Conservation (phyloP, 2,797 vertebrate genomes). For the Chrysolophus pictus region DNA sequence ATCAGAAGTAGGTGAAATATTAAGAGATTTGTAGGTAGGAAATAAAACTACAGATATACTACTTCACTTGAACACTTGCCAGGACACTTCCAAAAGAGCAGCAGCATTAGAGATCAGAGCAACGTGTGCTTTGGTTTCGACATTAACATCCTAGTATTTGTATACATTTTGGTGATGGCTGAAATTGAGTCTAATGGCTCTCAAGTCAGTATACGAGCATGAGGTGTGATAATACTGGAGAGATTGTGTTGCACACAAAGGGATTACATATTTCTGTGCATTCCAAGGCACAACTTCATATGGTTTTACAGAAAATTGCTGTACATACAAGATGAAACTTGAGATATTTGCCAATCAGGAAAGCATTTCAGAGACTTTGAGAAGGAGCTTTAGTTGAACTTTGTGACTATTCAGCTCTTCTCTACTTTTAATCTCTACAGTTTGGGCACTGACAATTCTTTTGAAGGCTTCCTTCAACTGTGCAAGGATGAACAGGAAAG, state of each 20-base stretch:
- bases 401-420: neutral
- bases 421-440: neutral
- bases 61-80: neutral
- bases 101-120: neutral
- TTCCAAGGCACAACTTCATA: neutral
- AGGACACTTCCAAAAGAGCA: neutral
- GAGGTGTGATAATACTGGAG: neutral
- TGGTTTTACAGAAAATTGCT: neutral
- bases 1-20: neutral
- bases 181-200: neutral
- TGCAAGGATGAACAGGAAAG: neutral
- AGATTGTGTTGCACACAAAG: neutral
- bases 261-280: neutral
- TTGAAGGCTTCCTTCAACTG: neutral
- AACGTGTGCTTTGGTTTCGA: neutral
- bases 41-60: neutral
- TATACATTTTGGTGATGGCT: neutral
- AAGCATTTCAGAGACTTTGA: neutral
- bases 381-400: neutral
- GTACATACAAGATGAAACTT: neutral
- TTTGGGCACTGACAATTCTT: neutral
- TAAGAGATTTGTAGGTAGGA: neutral
- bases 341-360: neutral
- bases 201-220: neutral
- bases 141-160: neutral